Base-by-base conservation (phyloP, 2,888 invertebrate species). In the Tortrix viridana region DNA sequence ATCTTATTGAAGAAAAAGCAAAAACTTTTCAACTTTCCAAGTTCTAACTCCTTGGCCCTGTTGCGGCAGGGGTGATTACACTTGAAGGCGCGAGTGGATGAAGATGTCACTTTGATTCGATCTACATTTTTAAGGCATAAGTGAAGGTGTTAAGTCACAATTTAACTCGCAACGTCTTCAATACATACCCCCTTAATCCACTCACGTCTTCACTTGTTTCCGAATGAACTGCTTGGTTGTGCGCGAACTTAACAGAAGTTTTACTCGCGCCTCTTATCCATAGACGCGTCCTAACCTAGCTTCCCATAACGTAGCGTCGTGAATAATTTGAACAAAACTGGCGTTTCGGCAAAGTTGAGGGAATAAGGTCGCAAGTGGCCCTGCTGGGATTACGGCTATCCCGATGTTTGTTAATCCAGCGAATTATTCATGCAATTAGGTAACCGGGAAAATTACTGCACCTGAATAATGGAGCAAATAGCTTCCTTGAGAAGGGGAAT, bases 381-480 rank as follows among this genome's bases (percentile, higher is more conserved):
- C 62, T 37, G 50, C 56, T 46, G 56, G 56, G 62, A 62, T 62
- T 62, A 62, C 56, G 56, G 49, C 41, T 49, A 44, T 61, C 55
- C 22, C 56, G 50, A 62, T 62, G 62, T 57, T 62, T 52, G 62
- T 44, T 56, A 56, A 56, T 62, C 38, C 46, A 18, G 20, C 16
- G 62, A 57, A 62, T 62, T 62, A 62, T 62, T 62, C 62, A 62
- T 62, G 62, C 62, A 62, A 62, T 62, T 62, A 62, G 62, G 26
- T 44, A 57, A 44, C 62, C 22, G 26, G 46, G 56, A 56, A 53
- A 49, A 62, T 57, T 57, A 50, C 62, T 57, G 56, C 62, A 62
- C 57, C 62, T 57, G 56, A 57, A 62, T 57, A 62, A 56, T 57
- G 26, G 56, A 37, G 37, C 9, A 5, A 44, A 56, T 37, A 23